phyloP scores from a whole-genome alignment of 2,797 vertebrate genomes.

The Crocidura indochinensis region DNA sequence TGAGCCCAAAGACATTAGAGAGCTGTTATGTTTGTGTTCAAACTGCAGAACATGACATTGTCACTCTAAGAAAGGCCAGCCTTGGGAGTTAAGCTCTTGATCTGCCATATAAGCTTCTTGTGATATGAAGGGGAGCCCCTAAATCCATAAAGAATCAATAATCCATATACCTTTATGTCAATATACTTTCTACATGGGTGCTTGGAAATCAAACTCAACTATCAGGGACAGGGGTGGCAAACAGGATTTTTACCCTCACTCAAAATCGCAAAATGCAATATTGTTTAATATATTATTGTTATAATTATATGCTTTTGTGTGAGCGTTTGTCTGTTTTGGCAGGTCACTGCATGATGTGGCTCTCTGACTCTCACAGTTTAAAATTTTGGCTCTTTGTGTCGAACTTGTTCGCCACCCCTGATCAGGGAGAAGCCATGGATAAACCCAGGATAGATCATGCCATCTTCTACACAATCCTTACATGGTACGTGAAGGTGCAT shows the following conservation, averaged over 20 bases:
- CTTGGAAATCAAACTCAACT: not conserved
- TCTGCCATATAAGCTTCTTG: not conserved
- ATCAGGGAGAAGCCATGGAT: slow-evolving; percentile 17
- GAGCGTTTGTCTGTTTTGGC: no score
- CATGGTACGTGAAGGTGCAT: not conserved
- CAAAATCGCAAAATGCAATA: no score
- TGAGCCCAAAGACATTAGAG: not conserved
- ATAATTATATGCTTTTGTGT: no score
- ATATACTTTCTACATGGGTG: slow-evolving; percentile 31
- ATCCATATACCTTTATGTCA: slow-evolving; percentile 46
- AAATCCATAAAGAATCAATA: slow-evolving; percentile 48
- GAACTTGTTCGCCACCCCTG: no score
- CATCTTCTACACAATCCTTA: not conserved
- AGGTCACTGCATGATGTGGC: no score
- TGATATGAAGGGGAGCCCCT: not conserved
- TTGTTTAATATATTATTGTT: no score
- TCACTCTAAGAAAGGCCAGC: not conserved
- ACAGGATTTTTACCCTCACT: no score
- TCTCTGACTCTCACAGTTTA: no score
- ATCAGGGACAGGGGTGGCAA: no score
- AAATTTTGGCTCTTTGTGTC: no score
- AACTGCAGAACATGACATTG: not conserved
- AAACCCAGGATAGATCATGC: not conserved
- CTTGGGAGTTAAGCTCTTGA: not conserved
- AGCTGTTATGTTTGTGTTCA: not conserved